Evolutionary conservation across 1,140 invertebrate species (phyloP), one percentile per base, ranked within the genome.

Genomic region (Microplitis demolitor): DNA sequence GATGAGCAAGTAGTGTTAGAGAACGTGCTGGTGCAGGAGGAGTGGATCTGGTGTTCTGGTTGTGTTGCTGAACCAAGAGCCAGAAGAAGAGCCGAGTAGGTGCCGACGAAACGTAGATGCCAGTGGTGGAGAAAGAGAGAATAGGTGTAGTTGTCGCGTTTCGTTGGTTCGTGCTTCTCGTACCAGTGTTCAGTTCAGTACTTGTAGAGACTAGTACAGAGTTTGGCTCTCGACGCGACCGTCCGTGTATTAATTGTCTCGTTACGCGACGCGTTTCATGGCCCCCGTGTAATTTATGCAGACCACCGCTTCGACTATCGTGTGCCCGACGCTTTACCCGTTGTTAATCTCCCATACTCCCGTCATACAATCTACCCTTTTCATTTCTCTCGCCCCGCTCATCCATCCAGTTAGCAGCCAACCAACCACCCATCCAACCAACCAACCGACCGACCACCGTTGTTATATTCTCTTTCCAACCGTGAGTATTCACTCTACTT

Each of bases 161-260:
- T 64, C 45, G 63, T 31, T 56, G 14, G 33, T 11, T 11, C 60
- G 45, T 63, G 60, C 56, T 72, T 37, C 50, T 67, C 39, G 50
- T 13, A 67, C 34, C 34, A 51, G 9, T n/a, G 69, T 51, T 9
- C 24, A 37, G 6, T 5, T 14, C 8, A 37, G 33, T n/a, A 8
- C 8, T 24, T 24, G 24, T 24, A 24, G 24, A 24, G 24, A 24
- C 24, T 24, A 24, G 24, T 24, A 24, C 11, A 50, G 16, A 39
- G 16, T 34, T 33, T 35, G 37, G 16, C 56, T 33, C 58, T 64
- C 54, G 33, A 39, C 45, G 71, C 60, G 70, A 73, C 69, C 35
- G 74, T 73, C 69, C 72, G 64, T 76, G 74, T 76, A 76, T 73
- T 76, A 76, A 76, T 76, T 76, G 74, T 76, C 74, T 73, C 70